Base-by-base conservation (phyloP, 1,140 invertebrate species). In the Harlomillsia oculata region DNA sequence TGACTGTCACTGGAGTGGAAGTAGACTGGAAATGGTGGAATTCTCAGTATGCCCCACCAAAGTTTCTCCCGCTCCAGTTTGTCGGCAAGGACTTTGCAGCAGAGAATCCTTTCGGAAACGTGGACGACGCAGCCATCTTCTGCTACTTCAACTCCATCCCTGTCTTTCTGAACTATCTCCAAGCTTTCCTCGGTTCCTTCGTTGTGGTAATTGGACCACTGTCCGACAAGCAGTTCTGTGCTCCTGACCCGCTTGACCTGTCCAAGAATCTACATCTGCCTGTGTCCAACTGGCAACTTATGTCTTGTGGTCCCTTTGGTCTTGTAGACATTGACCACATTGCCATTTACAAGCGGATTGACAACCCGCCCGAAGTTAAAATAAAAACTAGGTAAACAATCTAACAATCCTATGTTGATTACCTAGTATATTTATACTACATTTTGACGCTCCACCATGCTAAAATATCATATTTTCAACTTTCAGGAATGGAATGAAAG, bases 71-170 rank as follows among this genome's bases (percentile, higher is more conserved):
- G 2, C 59, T 77, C 1, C 68, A 70, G 26, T 77, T 73, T 56
- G 65, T 71, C 5, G 54, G 50, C 5, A 46, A 59, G 37, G 50
- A 59, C 26, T 63, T 63, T 51, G 37, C 56, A 20, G 36, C 26
- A 8, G 52, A 59, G 36, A 51, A 52, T 14, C 39, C 61, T 28
- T 63, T 63, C 23, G 61, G 56, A 39, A 23, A 45, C 9, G 32
- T 30, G 14, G 28, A 55, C 16, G 52, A 56, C 21, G 44, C 63
- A 32, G 69, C 69, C 16, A 63, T 86, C 23, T 86, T 87, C 67
- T 86, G 83, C 65, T 86, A 86, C 65, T 87, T 86, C 65, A 86
- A 85, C 62, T 79, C 84, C 59, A 75, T 76, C 1, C 30, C 51
- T 5, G 81, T 81, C 16, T 86, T 86, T 69, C 54, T 71, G 5